These are phyloP conservation scores for Xestia rhomboidea DNA, from an alignment of 2,888 invertebrate species.

Conservation along the genomic window DNA sequence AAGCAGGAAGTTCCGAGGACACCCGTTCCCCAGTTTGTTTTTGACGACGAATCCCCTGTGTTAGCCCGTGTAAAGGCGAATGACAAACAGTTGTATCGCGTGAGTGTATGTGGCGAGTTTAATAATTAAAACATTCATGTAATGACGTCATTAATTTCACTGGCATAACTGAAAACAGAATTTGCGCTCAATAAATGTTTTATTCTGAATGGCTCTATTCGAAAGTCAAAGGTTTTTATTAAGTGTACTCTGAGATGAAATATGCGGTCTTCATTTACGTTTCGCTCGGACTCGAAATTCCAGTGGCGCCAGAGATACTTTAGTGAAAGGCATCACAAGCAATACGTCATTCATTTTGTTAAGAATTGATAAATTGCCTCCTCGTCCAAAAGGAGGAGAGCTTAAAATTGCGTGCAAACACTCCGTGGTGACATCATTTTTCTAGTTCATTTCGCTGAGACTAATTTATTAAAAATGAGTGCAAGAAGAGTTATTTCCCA, in stretches of 20 bases:
- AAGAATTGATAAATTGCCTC: conserved; percentile 75
- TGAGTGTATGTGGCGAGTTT: conserved; percentile 67
- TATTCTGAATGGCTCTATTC: conserved; percentile 48
- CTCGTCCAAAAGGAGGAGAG: conserved; percentile 52
- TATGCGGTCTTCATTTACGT: conserved; percentile 60
- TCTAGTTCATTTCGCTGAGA: conserved; percentile 71
- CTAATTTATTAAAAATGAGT: conserved; percentile 68
- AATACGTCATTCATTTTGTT: conserved; percentile 73
- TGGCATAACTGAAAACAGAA: conserved; percentile 37
- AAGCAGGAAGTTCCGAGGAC: conserved; percentile 81
- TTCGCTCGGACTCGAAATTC: conserved; percentile 56
- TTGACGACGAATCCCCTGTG: conserved; percentile 77
- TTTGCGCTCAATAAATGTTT: conserved; percentile 40
- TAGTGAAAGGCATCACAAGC: conserved; percentile 64
- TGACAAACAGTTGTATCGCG: conserved; percentile 80
- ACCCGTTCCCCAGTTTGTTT: conserved; percentile 75
- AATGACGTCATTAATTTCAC: conserved; percentile 58
- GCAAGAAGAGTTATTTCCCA: conserved; percentile 58
- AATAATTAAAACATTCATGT: conserved; percentile 68
- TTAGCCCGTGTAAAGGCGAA: conserved; percentile 64
- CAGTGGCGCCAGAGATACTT: conserved; percentile 65
- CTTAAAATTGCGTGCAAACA: conserved; percentile 71
- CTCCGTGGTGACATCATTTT: conserved; percentile 70
- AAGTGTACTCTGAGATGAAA: conserved; percentile 60
- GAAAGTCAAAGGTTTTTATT: conserved; percentile 62